Evolutionary conservation across 2,888 invertebrate species (phyloP).

Genomic region (Timema podura): DNA sequence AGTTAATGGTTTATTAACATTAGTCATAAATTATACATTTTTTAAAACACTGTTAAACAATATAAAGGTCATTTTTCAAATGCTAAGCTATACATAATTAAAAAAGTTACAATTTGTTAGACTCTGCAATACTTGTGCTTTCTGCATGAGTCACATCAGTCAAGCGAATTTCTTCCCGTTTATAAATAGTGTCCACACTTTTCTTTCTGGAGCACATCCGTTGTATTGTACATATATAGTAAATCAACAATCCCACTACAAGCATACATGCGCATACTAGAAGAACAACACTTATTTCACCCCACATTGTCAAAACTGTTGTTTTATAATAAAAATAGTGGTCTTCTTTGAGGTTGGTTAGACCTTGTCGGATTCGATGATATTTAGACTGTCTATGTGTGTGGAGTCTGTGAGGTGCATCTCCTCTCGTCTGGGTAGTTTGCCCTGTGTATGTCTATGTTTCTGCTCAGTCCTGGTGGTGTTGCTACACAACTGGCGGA

Average conservation of each 20-base stretch:
- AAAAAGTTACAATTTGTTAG: neutral
- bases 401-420: slow-evolving; percentile 12
- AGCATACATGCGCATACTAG: neutral
- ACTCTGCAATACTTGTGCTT: neutral
- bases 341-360: neutral
- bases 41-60: no score
- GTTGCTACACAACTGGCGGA: slow-evolving; percentile 18
- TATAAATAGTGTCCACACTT: neutral
- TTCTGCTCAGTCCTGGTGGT: no score
- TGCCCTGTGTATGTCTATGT: neutral
- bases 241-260: neutral
- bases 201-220: neutral
- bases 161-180: neutral
- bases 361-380: neutral
- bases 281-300: neutral
- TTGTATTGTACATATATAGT: slow-evolving; percentile 12
- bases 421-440: neutral
- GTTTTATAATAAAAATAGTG: no score
- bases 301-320: neutral
- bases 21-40: no score
- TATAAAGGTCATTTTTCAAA: no score
- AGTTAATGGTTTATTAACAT: no score
- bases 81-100: no score
- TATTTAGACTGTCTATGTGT: neutral
- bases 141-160: neutral